phyloP scores from a whole-genome alignment of 2,113 vertebrate genomes.

The Chloroceryle aenea region DNA sequence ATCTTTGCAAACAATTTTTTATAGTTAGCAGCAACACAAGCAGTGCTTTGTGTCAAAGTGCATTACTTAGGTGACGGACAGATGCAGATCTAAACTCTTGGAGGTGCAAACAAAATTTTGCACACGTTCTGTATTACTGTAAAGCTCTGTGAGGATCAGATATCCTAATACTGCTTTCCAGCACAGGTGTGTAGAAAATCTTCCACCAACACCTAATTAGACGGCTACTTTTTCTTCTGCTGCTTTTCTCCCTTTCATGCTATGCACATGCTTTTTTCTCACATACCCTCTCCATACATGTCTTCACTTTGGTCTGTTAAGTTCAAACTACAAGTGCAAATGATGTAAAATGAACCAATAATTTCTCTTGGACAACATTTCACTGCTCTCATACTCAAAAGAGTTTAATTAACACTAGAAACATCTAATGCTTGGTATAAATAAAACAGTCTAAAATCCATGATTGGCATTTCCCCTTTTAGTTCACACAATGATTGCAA shows the following conservation, averaged over 20 bases:
- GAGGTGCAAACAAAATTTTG: not conserved
- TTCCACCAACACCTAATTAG: not conserved
- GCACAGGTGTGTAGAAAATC: not conserved
- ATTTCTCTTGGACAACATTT: not conserved
- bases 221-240: not conserved
- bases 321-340: not conserved
- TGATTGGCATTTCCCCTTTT: not conserved
- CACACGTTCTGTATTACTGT: not conserved
- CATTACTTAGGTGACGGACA: not conserved
- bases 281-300: not conserved
- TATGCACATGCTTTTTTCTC: not conserved
- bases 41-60: not conserved
- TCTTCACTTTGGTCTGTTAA: not conserved
- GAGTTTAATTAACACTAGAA: constrained; percentile 3
- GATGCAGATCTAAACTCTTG: not conserved
- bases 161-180: not conserved
- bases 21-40: not conserved
- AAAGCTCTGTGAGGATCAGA: not conserved
- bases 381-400: not conserved
- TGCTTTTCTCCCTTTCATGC: not conserved
- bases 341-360: not conserved
- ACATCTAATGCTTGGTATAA: not conserved
- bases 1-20: not conserved
- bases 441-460: not conserved
- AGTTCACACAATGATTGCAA: not conserved